Evolutionary conservation across 2,797 vertebrate species (phyloP).

Genomic region (Pterois miles): DNA sequence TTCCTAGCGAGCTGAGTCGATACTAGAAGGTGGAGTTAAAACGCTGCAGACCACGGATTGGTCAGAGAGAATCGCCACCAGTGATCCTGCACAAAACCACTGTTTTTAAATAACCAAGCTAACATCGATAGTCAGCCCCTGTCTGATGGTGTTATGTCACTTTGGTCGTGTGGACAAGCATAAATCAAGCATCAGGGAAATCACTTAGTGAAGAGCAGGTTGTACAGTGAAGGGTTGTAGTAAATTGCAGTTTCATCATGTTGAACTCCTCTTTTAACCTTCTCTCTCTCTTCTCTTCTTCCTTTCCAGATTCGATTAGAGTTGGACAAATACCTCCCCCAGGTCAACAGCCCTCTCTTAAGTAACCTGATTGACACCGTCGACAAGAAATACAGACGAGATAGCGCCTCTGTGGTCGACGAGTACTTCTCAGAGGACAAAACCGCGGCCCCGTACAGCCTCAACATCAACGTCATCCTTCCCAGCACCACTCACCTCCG

Average conservation of each 20-base stretch:
- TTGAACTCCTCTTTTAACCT: background rate
- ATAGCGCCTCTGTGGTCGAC: slow-evolving; percentile 92
- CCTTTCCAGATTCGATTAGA: slow-evolving; percentile 80
- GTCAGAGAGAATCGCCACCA: too few relatives aligned
- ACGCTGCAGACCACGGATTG: too few relatives aligned
- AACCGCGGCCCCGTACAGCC: slow-evolving; percentile 83
- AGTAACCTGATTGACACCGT: background rate
- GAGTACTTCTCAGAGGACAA: slow-evolving; percentile 93
- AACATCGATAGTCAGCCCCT: too few relatives aligned
- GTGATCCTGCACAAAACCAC: too few relatives aligned
- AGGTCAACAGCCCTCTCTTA: slow-evolving; percentile 56
- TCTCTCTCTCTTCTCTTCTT: background rate
- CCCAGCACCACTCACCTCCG: slow-evolving; percentile 90
- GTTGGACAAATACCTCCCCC: slow-evolving; percentile 90
- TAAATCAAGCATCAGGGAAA: too few relatives aligned
- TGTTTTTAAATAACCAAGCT: too few relatives aligned
- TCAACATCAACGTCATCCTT: slow-evolving; percentile 93
- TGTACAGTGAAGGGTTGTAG: too few relatives aligned
- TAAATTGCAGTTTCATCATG: background rate
- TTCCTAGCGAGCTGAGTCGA: too few relatives aligned
- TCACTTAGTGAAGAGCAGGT: background rate
- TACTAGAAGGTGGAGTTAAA: too few relatives aligned
- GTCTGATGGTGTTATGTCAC: too few relatives aligned
- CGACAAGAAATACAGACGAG: slow-evolving; percentile 90
- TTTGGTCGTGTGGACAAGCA: too few relatives aligned